Percentiles rank a stretch among this genome's conserved stretches.
phyloP scores from a whole-genome alignment of 2,797 vertebrate genomes.

The Cuniculus paca region DNA sequence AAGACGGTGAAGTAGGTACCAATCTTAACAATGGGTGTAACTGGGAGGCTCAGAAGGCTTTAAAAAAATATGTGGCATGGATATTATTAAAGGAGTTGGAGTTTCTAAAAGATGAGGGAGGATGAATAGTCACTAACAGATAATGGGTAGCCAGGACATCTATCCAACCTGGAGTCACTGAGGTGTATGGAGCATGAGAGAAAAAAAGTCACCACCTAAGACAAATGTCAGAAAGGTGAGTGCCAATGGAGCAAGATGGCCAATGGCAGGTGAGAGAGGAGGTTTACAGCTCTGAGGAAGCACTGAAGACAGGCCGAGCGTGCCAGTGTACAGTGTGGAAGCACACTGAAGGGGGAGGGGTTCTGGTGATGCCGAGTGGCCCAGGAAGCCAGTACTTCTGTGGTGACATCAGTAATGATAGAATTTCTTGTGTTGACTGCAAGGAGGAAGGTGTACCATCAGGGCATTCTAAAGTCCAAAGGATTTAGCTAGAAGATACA shows the following conservation, averaged over 20 bases:
- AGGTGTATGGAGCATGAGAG: neutral
- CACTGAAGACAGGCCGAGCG: neutral
- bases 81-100: neutral
- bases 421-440: neutral
- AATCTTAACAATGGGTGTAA: neutral
- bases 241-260: neutral
- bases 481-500: neutral
- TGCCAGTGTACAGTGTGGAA: rapidly evolving
- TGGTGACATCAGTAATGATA: neutral
- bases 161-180: neutral
- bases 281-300: too few relatives aligned
- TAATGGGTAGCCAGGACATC: neutral
- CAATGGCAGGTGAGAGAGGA: neutral
- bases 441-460: neutral
- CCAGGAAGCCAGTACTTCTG: neutral
- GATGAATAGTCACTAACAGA: neutral
- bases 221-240: neutral
- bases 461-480: neutral
- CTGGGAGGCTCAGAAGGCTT: neutral
- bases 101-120: slow-evolving; percentile 24
- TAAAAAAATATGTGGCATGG: neutral
- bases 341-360: neutral
- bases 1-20: neutral
- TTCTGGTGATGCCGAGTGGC: neutral
- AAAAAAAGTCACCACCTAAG: neutral